phyloP scores from a whole-genome alignment of 2,797 vertebrate species.

The Sylvia borin region DNA sequence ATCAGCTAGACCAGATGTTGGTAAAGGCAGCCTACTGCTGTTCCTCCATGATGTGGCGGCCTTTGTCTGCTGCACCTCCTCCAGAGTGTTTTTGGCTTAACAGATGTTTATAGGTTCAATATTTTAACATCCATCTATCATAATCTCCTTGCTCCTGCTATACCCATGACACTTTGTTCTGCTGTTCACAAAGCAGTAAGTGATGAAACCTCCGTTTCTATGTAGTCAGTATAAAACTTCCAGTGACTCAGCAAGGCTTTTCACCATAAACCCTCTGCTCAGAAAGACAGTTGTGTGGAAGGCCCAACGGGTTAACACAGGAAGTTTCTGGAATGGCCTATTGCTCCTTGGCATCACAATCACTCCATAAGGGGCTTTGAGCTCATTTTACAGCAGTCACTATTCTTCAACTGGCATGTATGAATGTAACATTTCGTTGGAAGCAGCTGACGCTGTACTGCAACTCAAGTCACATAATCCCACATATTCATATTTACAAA shows the following conservation, averaged over 20 bases:
- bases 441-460: background rate
- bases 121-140: conserved; percentile 54
- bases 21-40: conserved; percentile 30
- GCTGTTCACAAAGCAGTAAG: background rate
- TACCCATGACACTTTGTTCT: background rate
- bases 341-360: background rate
- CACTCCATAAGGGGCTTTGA: background rate
- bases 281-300: background rate
- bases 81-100: conserved; percentile 46
- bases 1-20: conserved; percentile 43
- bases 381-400: background rate
- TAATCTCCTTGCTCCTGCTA: conserved; percentile 29
- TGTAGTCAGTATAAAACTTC: background rate
- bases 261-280: background rate
- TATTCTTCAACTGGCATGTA: background rate
- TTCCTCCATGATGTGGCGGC: background rate
- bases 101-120: conserved; percentile 47
- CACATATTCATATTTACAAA: background rate
- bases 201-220: background rate
- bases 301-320: background rate
- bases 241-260: conserved; percentile 17
- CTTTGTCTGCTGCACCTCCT: conserved; percentile 17
- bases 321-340: background rate
- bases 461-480: background rate
- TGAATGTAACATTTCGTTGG: background rate